Evolutionary conservation across 2,113 vertebrate species (phyloP).

Genomic region (Pseudolaguvia tuberculata): DNA sequence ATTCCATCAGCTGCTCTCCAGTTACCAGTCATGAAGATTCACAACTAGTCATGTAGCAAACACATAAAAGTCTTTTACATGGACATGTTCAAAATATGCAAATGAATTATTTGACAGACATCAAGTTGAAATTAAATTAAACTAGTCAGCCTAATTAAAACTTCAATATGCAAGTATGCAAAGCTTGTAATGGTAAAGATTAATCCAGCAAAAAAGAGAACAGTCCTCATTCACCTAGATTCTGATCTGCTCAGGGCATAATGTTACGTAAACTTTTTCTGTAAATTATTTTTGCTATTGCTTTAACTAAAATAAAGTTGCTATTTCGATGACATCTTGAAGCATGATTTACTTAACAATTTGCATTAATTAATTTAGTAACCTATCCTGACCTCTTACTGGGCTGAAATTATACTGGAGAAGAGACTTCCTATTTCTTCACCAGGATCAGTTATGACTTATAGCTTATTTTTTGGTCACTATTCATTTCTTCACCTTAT

Average conservation of each 20-base stretch:
- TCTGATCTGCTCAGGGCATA: too few species aligned
- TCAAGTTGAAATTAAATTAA: constrained; percentile 8
- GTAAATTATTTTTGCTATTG: neutral
- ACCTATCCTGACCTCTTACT: neutral
- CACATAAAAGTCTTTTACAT: constrained; percentile 6
- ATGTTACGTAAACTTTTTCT: neutral
- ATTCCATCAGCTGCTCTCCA: constrained; percentile 48
- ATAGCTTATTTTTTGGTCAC: too few species aligned
- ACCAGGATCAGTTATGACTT: too few species aligned
- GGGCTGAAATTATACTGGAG: neutral
- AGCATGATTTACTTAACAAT: too few species aligned
- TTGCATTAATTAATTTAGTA: neutral
- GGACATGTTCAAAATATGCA: neutral
- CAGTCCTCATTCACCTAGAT: neutral
- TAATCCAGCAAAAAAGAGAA: neutral
- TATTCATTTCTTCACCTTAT: too few species aligned
- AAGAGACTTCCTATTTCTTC: neutral
- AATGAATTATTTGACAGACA: neutral
- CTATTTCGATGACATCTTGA: too few species aligned
- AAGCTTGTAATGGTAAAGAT: neutral
- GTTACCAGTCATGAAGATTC: constrained; percentile 47
- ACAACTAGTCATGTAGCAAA: constrained; percentile 50
- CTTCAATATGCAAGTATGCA: neutral
- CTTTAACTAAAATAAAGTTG: too few species aligned
- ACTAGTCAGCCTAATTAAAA: neutral